A percentile compares a stretch with the other conserved stretches of the same genome.
Conservation (phyloP, 2,113 vertebrate genomes). For the Apodemus speciosus region DNA sequence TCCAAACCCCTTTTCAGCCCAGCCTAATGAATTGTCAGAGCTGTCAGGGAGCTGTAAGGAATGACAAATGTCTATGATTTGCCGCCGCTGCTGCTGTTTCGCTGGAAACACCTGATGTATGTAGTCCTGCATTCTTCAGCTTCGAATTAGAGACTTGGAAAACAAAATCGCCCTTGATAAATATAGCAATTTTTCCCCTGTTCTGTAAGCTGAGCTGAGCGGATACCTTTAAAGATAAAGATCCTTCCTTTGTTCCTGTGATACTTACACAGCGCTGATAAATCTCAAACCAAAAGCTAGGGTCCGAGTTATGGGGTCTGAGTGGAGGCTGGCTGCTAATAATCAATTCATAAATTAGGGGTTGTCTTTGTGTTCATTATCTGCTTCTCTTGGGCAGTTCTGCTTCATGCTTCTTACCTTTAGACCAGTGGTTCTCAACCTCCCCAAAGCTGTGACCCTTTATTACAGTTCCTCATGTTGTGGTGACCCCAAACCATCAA, state of each 20-base stretch:
- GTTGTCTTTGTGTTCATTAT: conserved; percentile 48
- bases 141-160: conserved; percentile 86
- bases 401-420: conserved; percentile 49
- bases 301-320: not conserved
- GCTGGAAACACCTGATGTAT: conserved; percentile 89
- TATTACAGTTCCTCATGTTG: not conserved
- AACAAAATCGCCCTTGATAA: conserved; percentile 83
- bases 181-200: conserved; percentile 79
- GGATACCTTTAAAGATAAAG: conserved; percentile 74
- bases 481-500: not conserved
- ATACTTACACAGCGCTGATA: conserved; percentile 20
- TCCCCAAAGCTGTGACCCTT: not conserved
- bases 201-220: conserved; percentile 73
- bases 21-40: conserved; percentile 92
- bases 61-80: conserved; percentile 93
- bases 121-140: conserved; percentile 84
- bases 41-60: conserved; percentile 90
- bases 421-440: not conserved
- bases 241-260: conserved; percentile 71
- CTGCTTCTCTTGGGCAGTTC: conserved; percentile 58
- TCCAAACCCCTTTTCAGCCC: conserved; percentile 88
- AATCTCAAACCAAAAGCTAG: conserved; percentile 69
- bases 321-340: not conserved
- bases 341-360: conserved; percentile 25
- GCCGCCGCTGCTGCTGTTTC: conserved; percentile 85